A percentile compares a stretch with the other conserved stretches of the same genome.
phyloP scores from a whole-genome alignment of 2,888 invertebrate species.

The Lithodes maja region DNA sequence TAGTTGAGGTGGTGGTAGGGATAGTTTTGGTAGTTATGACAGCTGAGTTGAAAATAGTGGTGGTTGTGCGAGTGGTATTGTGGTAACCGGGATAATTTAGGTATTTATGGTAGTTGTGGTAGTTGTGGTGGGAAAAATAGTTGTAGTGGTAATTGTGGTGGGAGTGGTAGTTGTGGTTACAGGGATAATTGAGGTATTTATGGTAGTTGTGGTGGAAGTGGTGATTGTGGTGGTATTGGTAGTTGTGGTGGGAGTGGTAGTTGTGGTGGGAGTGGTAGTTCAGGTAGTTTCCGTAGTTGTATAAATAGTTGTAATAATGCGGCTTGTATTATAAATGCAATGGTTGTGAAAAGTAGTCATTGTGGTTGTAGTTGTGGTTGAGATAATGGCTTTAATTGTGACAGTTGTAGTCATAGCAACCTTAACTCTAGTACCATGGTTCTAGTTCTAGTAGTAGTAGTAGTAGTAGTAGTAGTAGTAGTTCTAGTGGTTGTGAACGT shows the following conservation, averaged over 20 bases:
- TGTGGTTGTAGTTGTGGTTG: neutral
- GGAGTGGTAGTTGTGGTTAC: neutral
- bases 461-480: too few relatives aligned
- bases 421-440: too few relatives aligned
- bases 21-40: neutral
- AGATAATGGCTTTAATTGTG: neutral
- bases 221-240: neutral
- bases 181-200: neutral
- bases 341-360: neutral
- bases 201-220: neutral
- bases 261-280: neutral
- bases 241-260: neutral
- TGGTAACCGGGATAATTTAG: neutral
- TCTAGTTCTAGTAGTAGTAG: too few relatives aligned
- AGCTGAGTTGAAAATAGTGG: neutral
- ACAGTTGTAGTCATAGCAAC: too few relatives aligned
- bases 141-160: conserved; percentile 9
- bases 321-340: neutral
- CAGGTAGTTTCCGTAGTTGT: neutral
- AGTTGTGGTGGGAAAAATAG: neutral
- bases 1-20: neutral
- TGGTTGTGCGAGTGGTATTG: conserved; percentile 8
- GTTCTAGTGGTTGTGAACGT: too few relatives aligned
- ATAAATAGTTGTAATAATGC: neutral
- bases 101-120: neutral